phyloP scores from a whole-genome alignment of 2,113 vertebrate species.

The Neodon shergylaensis region DNA sequence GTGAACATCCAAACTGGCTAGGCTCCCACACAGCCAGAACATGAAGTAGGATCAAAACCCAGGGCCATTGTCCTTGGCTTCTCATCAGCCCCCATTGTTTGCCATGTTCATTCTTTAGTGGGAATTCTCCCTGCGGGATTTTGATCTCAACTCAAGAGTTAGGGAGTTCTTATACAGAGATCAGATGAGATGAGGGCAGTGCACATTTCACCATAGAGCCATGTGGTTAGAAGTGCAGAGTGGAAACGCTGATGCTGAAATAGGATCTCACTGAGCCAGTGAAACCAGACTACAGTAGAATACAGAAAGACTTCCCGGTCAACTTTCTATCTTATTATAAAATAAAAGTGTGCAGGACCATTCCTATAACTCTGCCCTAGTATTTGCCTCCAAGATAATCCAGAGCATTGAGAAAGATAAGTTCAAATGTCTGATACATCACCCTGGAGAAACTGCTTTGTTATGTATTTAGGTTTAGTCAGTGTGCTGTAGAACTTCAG shows the following conservation, averaged over 20 bases:
- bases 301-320: not conserved
- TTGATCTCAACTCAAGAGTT: not conserved
- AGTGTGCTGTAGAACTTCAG: not conserved
- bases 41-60: no score
- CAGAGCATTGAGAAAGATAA: not conserved
- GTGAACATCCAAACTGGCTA: no score
- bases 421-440: not conserved
- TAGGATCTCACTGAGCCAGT: not conserved
- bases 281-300: not conserved
- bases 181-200: not conserved
- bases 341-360: not conserved
- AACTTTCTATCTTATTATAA: not conserved
- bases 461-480: not conserved
- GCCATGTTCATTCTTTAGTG: not conserved
- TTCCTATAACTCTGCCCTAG: not conserved
- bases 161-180: not conserved
- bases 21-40: no score
- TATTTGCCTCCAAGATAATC: not conserved
- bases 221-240: not conserved
- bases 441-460: not conserved
- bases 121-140: not conserved
- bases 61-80: no score
- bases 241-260: not conserved
- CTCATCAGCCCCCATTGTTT: no score
- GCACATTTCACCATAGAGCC: not conserved